phyloP scores from a whole-genome alignment of 1,140 invertebrate genomes.

The Ceratosolen fusciceps region DNA sequence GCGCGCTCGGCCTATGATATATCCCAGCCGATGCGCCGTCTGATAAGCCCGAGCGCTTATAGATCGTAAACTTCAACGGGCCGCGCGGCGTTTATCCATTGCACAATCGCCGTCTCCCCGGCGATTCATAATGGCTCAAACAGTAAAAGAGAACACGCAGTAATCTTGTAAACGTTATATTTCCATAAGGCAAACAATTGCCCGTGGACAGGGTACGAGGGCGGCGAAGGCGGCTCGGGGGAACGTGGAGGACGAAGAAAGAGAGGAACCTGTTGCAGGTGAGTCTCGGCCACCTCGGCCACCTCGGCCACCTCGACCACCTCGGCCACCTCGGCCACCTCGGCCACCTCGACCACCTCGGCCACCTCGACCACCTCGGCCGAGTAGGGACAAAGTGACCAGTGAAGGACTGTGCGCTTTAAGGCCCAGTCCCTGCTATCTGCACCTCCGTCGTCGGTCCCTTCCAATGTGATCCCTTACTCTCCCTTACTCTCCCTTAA shows the following conservation, averaged over 20 bases:
- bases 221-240: background rate
- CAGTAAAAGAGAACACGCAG: slow-evolving; percentile 5
- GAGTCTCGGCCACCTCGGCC: background rate
- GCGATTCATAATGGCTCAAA: background rate
- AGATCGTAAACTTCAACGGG: slow-evolving; percentile 34
- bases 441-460: background rate
- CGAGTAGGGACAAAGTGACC: background rate
- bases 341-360: too few species aligned
- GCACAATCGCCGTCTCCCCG: slow-evolving; percentile 24
- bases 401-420: background rate
- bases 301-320: too few species aligned
- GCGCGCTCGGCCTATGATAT: background rate
- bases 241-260: background rate
- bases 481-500: too few species aligned
- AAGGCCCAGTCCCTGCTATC: background rate
- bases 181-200: slow-evolving; percentile 12
- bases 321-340: too few species aligned
- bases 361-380: too few species aligned
- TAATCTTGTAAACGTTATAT: slow-evolving; percentile 29
- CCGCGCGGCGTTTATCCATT: slow-evolving; percentile 27
- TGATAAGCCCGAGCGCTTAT: slow-evolving; percentile 22
- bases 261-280: slow-evolving; percentile 24
- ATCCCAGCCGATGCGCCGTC: slow-evolving; percentile 29
- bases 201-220: background rate
- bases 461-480: too few species aligned